Conservation (phyloP, 2,888 invertebrate species). For the Caenorhabditis sp. region DNA sequence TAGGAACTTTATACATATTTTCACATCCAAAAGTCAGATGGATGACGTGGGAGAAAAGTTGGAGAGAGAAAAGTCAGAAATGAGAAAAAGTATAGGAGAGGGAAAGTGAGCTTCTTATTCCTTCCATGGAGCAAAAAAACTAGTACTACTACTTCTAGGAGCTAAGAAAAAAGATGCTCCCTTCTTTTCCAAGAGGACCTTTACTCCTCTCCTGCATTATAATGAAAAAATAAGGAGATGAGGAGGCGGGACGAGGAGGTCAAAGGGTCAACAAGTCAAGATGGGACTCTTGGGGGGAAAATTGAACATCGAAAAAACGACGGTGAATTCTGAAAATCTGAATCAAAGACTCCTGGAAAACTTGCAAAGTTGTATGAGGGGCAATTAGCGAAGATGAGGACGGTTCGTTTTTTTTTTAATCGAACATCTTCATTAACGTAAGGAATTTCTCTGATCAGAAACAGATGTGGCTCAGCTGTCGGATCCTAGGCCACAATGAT, state of each 20-base stretch:
- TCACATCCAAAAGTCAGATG: background rate
- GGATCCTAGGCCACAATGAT: too few relatives aligned
- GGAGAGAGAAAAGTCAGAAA: conserved; percentile 13
- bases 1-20: background rate
- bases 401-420: too few relatives aligned
- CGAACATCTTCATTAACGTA: too few relatives aligned
- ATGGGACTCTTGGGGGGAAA: background rate
- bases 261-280: conserved; percentile 9
- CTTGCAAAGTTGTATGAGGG: too few relatives aligned
- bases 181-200: too few relatives aligned
- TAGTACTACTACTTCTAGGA: background rate
- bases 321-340: too few relatives aligned
- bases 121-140: background rate
- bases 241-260: too few relatives aligned
- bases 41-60: background rate
- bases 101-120: conserved; percentile 14
- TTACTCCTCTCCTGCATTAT: background rate
- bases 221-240: conserved; percentile 12
- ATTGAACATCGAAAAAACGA: too few relatives aligned
- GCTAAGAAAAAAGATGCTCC: background rate
- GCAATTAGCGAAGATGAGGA: too few relatives aligned
- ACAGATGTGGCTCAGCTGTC: too few relatives aligned
- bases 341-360: too few relatives aligned
- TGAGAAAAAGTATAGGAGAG: background rate
- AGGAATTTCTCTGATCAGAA: too few relatives aligned